Evolutionary conservation across 2,113 vertebrate genomes (phyloP).

Genomic region (Oenanthe oenanthe): DNA sequence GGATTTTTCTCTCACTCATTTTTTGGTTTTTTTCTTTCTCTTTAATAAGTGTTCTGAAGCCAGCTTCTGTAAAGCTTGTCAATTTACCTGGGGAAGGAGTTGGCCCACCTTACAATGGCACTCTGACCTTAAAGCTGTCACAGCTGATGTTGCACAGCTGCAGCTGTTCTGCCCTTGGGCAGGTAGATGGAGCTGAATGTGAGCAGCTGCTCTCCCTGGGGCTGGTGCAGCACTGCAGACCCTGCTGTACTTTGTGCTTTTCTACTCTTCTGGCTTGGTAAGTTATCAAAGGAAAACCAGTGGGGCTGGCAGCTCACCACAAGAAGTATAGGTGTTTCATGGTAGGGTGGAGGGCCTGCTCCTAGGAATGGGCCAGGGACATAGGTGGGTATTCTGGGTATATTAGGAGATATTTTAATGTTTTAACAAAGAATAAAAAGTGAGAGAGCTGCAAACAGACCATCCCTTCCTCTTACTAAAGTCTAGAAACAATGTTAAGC

Average conservation of each 20-base stretch:
- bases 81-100: not conserved
- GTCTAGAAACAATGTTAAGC: not conserved
- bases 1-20: rapidly evolving
- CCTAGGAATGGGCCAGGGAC: not conserved
- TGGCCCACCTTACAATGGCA: not conserved
- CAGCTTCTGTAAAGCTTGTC: not conserved
- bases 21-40: not conserved
- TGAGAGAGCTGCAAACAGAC: not conserved
- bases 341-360: not conserved
- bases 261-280: not conserved
- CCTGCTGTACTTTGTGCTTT: rapidly evolving
- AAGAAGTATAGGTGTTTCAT: not conserved
- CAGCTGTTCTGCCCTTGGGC: not conserved
- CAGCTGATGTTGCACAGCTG: not conserved
- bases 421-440: not conserved
- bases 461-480: not conserved
- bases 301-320: not conserved
- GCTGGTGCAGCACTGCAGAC: not conserved
- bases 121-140: not conserved
- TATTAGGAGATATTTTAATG: not conserved
- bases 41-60: not conserved
- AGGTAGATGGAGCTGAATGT: rapidly evolving
- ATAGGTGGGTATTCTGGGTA: not conserved
- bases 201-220: not conserved
- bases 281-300: not conserved